phyloP scores from a whole-genome alignment of 2,113 vertebrate genomes.

The Ia io region DNA sequence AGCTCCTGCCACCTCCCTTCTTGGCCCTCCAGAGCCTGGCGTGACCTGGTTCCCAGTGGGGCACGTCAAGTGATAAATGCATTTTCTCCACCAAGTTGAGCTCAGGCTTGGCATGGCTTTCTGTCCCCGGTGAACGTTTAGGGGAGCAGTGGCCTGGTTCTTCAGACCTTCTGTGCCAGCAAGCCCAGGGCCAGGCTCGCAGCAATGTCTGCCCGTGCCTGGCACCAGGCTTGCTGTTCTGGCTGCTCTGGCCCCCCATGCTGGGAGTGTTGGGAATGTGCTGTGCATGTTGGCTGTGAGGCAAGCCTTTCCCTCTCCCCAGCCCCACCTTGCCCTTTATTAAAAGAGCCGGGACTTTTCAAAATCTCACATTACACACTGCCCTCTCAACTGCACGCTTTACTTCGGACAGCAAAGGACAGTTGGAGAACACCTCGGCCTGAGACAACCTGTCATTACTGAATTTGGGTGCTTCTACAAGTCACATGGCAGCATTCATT shows the following conservation, averaged over 20 bases:
- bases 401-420: background rate
- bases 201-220: background rate
- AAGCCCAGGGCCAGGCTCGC: background rate
- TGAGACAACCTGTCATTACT: background rate
- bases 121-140: background rate
- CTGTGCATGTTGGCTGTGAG: background rate
- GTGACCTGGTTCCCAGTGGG: background rate
- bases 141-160: background rate
- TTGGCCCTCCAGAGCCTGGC: background rate
- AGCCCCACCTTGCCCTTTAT: background rate
- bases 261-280: background rate
- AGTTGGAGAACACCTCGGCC: background rate
- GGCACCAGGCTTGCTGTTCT: background rate
- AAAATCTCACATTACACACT: background rate
- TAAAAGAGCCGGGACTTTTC: background rate
- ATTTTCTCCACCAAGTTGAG: background rate
- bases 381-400: background rate
- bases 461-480: background rate
- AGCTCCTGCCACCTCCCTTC: background rate
- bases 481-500: background rate
- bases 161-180: background rate
- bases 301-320: background rate
- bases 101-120: background rate
- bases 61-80: background rate
- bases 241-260: background rate